phyloP scores from a whole-genome alignment of 2,888 invertebrate species.

The Gastrophysa polygoni region DNA sequence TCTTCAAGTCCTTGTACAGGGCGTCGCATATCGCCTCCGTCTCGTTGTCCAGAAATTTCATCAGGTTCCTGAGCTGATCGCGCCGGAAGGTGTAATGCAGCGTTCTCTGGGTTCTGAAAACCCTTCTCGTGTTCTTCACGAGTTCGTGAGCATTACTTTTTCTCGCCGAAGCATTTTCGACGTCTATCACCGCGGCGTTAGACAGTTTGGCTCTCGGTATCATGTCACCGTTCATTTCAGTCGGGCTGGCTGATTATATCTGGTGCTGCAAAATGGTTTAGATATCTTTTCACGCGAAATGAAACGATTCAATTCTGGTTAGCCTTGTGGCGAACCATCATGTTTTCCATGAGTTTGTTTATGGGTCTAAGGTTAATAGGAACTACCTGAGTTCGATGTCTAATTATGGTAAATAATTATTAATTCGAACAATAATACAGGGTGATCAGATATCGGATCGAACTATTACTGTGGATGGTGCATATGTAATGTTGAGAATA shows the following conservation, averaged over 20 bases:
- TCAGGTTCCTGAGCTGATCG: slow-evolving; percentile 51
- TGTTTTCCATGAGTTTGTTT: neutral
- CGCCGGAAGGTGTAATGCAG: slow-evolving; percentile 78
- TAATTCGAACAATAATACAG: slow-evolving; percentile 45
- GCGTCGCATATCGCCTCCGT: slow-evolving; percentile 75
- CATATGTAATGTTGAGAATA: no score
- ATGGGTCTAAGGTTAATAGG: neutral
- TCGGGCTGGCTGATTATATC: neutral
- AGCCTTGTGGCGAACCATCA: slow-evolving; percentile 15
- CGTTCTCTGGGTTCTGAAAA: slow-evolving; percentile 81
- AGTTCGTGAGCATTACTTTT: slow-evolving; percentile 22
- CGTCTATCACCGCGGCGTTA: slow-evolving; percentile 21
- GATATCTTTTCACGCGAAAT: neutral
- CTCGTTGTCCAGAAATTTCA: slow-evolving; percentile 68
- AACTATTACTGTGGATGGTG: no score
- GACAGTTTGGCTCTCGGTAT: slow-evolving; percentile 28
- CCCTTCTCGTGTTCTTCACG: slow-evolving; percentile 58
- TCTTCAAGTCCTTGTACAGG: slow-evolving; percentile 69
- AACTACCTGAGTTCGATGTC: neutral
- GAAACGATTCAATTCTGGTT: slow-evolving; percentile 12
- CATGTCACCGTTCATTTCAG: no score
- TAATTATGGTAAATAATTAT: neutral
- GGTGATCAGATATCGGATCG: no score
- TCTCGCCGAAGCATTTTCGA: slow-evolving; percentile 11
- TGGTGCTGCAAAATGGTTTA: neutral